A percentile compares a stretch with the other conserved stretches of the same genome.
Evolutionary conservation across 2,113 vertebrate species (phyloP).

Genomic region (Aramus guarauna): DNA sequence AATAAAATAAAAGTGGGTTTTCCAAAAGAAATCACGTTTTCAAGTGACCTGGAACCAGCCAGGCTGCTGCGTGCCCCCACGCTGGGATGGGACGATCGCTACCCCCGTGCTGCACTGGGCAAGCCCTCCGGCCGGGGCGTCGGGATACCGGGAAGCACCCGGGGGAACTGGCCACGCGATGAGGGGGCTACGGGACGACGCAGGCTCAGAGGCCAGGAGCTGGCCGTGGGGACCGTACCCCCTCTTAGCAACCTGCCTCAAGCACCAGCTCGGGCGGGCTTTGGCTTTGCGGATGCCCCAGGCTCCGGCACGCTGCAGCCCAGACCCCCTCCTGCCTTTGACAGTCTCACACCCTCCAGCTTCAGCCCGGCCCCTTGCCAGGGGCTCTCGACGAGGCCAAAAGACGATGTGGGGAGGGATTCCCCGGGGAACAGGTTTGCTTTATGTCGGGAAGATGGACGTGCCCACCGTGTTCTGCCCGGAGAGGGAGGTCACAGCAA

Average conservation of each 20-base stretch:
- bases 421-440: neutral
- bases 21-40: neutral
- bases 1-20: neutral
- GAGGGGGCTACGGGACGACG: neutral
- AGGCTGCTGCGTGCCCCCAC: neutral
- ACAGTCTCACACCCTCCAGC: neutral
- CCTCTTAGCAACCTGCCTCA: neutral
- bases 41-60: neutral
- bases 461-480: neutral
- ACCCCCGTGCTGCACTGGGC: neutral
- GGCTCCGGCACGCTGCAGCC: neutral
- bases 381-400: neutral
- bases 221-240: rapidly evolving
- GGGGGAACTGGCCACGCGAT: rapidly evolving
- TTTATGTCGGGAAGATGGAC: neutral
- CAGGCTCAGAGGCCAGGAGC: neutral
- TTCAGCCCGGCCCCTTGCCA: neutral
- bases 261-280: neutral
- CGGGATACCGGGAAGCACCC: neutral
- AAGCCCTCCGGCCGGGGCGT: neutral
- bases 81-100: neutral
- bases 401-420: neutral
- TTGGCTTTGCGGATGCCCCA: neutral
- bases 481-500: neutral
- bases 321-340: neutral